Base-by-base conservation (phyloP, 1,140 invertebrate species). In the Reticulitermes speratus region DNA sequence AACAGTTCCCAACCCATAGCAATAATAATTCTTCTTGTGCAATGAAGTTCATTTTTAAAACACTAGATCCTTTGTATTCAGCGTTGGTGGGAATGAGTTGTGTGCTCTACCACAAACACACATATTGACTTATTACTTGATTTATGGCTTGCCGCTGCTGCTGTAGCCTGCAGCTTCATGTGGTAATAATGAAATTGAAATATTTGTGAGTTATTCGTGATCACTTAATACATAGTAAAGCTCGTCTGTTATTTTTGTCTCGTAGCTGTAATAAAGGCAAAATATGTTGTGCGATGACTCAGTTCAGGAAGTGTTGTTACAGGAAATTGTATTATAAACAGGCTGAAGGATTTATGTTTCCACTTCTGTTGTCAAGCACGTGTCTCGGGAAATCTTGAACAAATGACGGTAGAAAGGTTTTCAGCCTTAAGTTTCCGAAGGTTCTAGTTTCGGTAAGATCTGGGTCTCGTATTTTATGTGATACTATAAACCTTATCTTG, bases 31-130 rank as follows among this genome's bases (percentile, higher is more conserved):
- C 85, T 85, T 85, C 85, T 7, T 44, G 45, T 9, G 45, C 75
- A 85, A 85, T 85, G 59, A 85, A 85, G 23, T 85, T 69, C 59
- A 85, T 85, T 85, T 85, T 75, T 85, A 85, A 85, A 85, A 75
- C 85, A 85, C 85, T 85, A n/a, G 44, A 25, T 30, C 65, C 65
- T 75, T 75, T 75, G 65, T 75, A 75, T 14, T 84, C 83, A 6
- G 44, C 44, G 44, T 52, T 44, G 83, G n/a, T 84, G 44, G 83
- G 25, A 84, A 44, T 84, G 25, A 45, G 44, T 84, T 84, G 83
- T 25, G 9, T 25, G 38, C 48, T 8, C 12, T 84, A 52, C 32
- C 83, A 44, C 83, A 44, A 11, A 38, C 44, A 84, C 48, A 84
- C 21, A 52, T 52, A 84, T 84, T 84, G 83, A 45, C 83, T 45